Evolutionary conservation across 2,888 invertebrate species (phyloP).

Genomic region (Lycaena phlaeas): DNA sequence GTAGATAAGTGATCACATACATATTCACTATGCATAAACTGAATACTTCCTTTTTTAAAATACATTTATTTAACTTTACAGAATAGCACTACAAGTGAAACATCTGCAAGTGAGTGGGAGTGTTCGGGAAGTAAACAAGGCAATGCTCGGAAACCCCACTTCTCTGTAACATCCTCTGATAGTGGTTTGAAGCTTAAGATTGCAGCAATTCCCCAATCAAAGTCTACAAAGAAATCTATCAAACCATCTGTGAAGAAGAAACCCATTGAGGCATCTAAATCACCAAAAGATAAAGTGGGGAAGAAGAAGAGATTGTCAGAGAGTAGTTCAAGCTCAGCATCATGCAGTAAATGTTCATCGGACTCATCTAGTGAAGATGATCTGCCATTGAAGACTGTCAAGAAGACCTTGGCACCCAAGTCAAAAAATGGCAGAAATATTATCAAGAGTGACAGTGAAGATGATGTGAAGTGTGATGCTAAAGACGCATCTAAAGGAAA

Average conservation of each 20-base stretch:
- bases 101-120: slow-evolving; percentile 62
- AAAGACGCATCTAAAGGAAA: slow-evolving; percentile 50
- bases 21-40: too few relatives aligned
- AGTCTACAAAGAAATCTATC: slow-evolving; percentile 44
- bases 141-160: slow-evolving; percentile 58
- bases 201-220: slow-evolving; percentile 72
- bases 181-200: slow-evolving; percentile 75
- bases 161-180: slow-evolving; percentile 76
- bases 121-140: slow-evolving; percentile 46
- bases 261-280: slow-evolving; percentile 29
- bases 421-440: slow-evolving; percentile 33
- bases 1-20: too few relatives aligned
- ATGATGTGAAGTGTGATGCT: slow-evolving; percentile 39
- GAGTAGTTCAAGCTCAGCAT: slow-evolving; percentile 61
- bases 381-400: slow-evolving; percentile 53
- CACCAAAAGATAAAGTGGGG: slow-evolving; percentile 18
- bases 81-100: slow-evolving; percentile 53
- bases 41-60: too few relatives aligned
- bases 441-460: slow-evolving; percentile 47
- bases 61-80: slow-evolving; percentile 31
- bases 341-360: slow-evolving; percentile 65
- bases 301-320: slow-evolving; percentile 39
- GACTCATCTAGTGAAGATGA: slow-evolving; percentile 64
- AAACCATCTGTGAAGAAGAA: slow-evolving; percentile 53
- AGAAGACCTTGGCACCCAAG: slow-evolving; percentile 46